phyloP scores from a whole-genome alignment of 2,888 invertebrate species.

The Cordylochernes scorpioides region DNA sequence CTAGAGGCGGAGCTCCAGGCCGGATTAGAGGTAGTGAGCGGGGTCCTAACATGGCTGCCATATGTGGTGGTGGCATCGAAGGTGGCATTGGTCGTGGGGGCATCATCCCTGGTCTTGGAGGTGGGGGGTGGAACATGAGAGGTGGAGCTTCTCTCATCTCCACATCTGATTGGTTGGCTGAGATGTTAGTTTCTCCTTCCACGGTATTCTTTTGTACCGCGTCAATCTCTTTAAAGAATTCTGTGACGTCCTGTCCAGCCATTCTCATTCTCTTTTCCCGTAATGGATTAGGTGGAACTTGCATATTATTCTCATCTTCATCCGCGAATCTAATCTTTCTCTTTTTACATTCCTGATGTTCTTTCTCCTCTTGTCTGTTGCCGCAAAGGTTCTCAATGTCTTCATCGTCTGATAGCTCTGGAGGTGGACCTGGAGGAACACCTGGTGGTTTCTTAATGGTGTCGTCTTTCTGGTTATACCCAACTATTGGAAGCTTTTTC shows the following conservation, averaged over 20 bases:
- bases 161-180: neutral
- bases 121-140: slow-evolving; percentile 27
- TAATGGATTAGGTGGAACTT: slow-evolving; percentile 25
- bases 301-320: slow-evolving; percentile 28
- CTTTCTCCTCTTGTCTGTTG: no score
- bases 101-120: slow-evolving; percentile 20
- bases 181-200: neutral
- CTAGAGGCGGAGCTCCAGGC: no score
- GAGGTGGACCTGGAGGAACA: slow-evolving; percentile 59
- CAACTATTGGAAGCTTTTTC: no score
- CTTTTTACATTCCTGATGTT: no score
- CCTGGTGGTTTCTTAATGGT: slow-evolving; percentile 34
- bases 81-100: slow-evolving; percentile 14
- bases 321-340: slow-evolving; percentile 34
- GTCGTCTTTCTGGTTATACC: no score
- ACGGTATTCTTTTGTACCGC: neutral
- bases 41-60: no score
- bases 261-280: slow-evolving; percentile 66
- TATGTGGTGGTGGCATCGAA: slow-evolving; percentile 13
- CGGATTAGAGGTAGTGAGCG: no score
- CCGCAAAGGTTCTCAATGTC: no score
- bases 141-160: slow-evolving; percentile 8
- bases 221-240: slow-evolving; percentile 50
- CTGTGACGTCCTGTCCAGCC: slow-evolving; percentile 68
- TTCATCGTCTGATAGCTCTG: slow-evolving; percentile 37